phyloP scores from a whole-genome alignment of 2,797 vertebrate genomes.

The Poeciliopsis gracilis region DNA sequence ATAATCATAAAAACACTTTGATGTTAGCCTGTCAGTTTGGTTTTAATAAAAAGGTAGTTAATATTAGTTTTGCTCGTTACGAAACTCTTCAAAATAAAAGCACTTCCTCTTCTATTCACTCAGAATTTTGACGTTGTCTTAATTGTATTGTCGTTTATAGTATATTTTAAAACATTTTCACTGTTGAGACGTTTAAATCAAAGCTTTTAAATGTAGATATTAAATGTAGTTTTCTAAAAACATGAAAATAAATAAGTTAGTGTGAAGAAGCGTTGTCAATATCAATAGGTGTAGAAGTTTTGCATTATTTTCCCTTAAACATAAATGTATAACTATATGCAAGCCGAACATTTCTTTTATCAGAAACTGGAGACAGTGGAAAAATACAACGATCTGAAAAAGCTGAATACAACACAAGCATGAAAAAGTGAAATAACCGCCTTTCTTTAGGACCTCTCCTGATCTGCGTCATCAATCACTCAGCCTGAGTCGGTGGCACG shows the following conservation, averaged over 20 bases:
- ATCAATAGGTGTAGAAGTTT: neutral
- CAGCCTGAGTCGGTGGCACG: conserved; percentile 41
- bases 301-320: neutral
- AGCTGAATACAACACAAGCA: neutral
- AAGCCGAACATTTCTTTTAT: neutral
- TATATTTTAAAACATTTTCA: neutral
- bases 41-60: neutral
- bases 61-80: neutral
- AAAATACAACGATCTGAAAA: neutral
- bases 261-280: neutral
- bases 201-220: neutral
- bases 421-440: neutral
- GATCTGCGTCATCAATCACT: conserved; percentile 56
- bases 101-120: neutral
- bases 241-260: neutral
- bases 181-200: neutral
- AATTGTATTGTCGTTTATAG: neutral
- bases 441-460: conserved; percentile 14
- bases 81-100: neutral
- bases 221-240: neutral
- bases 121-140: neutral
- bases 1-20: neutral
- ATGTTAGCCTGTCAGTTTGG: neutral
- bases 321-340: neutral
- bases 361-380: neutral